These are phyloP conservation scores for Lepeophtheirus nordmannii DNA, from an alignment of 2,888 invertebrate species.

Conservation along the genomic window DNA sequence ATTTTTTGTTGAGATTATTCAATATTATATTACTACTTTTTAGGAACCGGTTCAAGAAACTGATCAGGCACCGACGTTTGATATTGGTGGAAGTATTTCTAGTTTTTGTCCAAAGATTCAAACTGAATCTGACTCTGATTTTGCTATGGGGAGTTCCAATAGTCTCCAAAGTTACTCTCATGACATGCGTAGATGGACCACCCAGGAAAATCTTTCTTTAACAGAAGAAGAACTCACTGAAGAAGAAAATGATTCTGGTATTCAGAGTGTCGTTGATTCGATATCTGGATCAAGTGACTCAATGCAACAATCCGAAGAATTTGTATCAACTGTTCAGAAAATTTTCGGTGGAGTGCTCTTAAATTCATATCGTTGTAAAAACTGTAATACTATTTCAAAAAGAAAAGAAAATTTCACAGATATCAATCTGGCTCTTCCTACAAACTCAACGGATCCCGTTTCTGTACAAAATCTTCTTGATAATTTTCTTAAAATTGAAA, in stretches of 20 bases:
- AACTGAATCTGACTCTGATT: neutral
- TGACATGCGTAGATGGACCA: constrained; percentile 19
- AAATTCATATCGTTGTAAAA: constrained; percentile 55
- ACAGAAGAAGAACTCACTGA: constrained; percentile 10
- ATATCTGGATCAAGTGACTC: constrained; percentile 18
- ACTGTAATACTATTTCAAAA: constrained; percentile 53
- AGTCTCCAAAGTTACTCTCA: neutral
- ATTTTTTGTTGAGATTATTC: neutral
- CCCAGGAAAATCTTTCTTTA: constrained; percentile 20
- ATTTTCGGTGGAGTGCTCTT: constrained; percentile 60
- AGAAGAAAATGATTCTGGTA: constrained; percentile 10
- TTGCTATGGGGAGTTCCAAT: neutral
- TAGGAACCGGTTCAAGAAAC: neutral
- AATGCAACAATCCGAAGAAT: constrained; percentile 5
- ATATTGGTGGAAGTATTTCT: constrained; percentile 1
- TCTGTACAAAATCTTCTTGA: constrained; percentile 54
- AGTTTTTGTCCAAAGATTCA: neutral
- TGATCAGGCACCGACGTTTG: neutral
- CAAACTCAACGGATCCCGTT: constrained; percentile 31
- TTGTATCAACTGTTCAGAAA: constrained; percentile 45
- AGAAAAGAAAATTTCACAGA: constrained; percentile 65
- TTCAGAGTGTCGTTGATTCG: constrained; percentile 20
- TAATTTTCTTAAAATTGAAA: constrained; percentile 62
- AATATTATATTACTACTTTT: neutral
- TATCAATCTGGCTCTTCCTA: constrained; percentile 38